These are phyloP conservation scores for Myotis pilosus DNA, from an alignment of 2,797 vertebrate genomes.

Conservation along the genomic window DNA sequence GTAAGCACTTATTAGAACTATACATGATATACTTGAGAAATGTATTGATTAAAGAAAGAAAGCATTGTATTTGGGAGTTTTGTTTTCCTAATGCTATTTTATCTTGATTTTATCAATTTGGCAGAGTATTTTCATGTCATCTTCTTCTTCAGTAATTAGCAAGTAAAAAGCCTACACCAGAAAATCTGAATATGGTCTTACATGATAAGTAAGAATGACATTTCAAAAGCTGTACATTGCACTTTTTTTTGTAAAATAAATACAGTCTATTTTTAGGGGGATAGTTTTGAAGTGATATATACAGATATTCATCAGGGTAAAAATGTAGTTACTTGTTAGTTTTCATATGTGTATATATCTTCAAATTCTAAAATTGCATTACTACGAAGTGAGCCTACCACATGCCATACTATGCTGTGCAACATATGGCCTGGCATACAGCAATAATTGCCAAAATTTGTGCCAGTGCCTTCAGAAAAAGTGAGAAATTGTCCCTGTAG, in stretches of 20 bases:
- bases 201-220: conserved; percentile 70
- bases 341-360: conserved; percentile 28
- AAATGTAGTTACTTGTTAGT: conserved; percentile 58
- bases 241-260: conserved; percentile 65
- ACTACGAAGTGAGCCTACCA: conserved; percentile 32
- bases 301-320: conserved; percentile 46
- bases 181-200: conserved; percentile 69
- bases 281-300: conserved; percentile 55
- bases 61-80: conserved; percentile 62
- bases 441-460: not conserved
- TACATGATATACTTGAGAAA: conserved; percentile 67
- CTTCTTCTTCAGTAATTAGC: conserved; percentile 75
- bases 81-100: conserved; percentile 75
- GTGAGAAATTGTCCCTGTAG: not conserved
- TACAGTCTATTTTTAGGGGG: conserved; percentile 37
- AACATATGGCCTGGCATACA: not conserved
- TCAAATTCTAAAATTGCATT: conserved; percentile 35
- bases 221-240: conserved; percentile 65
- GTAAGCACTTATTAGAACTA: conserved; percentile 71
- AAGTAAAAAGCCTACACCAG: conserved; percentile 69
- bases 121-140: conserved; percentile 66
- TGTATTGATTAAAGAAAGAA: conserved; percentile 70
- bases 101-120: conserved; percentile 53
- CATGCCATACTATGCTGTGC: not conserved
- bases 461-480: conserved; percentile 21